Evolutionary conservation across 2,888 invertebrate species (phyloP).

Genomic region (Spodoptera picta): DNA sequence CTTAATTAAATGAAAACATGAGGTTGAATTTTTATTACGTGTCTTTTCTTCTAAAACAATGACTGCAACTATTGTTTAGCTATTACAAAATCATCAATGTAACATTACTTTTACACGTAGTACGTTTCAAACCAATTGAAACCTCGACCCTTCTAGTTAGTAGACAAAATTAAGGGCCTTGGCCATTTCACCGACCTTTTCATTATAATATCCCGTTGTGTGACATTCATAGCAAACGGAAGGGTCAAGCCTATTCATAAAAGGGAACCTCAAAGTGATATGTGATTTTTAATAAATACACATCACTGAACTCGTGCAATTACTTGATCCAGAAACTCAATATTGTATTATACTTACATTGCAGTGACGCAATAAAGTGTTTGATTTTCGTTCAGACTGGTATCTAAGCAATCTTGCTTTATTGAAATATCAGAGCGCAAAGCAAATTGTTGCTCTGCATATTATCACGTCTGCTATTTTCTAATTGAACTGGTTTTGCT

Average conservation of each 20-base stretch:
- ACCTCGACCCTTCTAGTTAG: conserved; percentile 23
- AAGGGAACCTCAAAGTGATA: conserved; percentile 20
- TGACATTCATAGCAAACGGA: conserved; percentile 31
- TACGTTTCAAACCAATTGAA: conserved; percentile 23
- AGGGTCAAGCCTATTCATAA: conserved; percentile 25
- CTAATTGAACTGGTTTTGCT: too few relatives aligned
- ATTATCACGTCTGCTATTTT: too few relatives aligned
- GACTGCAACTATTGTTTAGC: too few relatives aligned
- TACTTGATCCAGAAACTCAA: neutral
- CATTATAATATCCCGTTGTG: conserved; percentile 32
- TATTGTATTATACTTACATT: too few relatives aligned
- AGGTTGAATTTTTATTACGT: too few relatives aligned
- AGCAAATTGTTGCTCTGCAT: too few relatives aligned
- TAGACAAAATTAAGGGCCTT: conserved; percentile 36
- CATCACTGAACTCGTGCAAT: conserved; percentile 11
- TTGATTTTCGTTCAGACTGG: conserved; percentile 1
- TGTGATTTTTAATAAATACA: conserved; percentile 24
- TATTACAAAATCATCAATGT: too few relatives aligned
- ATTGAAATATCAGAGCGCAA: too few relatives aligned
- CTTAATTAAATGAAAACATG: too few relatives aligned
- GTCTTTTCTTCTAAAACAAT: too few relatives aligned
- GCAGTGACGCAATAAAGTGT: neutral
- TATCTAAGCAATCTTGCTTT: too few relatives aligned
- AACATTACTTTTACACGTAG: too few relatives aligned
- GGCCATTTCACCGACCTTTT: conserved; percentile 36